Evolutionary conservation across 2,888 invertebrate genomes (phyloP).

Genomic region (Lamellibrachia satsuma): DNA sequence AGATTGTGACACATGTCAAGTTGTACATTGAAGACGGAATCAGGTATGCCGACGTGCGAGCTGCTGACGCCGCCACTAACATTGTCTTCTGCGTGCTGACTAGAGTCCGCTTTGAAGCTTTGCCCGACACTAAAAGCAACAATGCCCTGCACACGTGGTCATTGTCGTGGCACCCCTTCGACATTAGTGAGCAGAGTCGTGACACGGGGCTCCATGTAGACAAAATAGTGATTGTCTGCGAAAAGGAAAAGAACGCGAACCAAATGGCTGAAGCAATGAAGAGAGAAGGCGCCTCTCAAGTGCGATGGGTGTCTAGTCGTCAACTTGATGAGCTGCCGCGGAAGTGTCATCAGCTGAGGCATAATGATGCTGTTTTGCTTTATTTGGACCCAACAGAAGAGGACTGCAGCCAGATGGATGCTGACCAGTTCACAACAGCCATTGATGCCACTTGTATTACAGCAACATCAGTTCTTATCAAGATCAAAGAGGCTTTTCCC

Average conservation of each 20-base stretch:
- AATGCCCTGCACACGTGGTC: neutral
- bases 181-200: neutral
- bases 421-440: neutral
- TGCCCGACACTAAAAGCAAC: neutral
- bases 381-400: neutral
- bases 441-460: neutral
- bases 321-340: neutral
- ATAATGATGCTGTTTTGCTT: neutral
- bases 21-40: neutral
- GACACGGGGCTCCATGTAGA: neutral
- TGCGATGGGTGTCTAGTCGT: neutral
- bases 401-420: constrained; percentile 1
- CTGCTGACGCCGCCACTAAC: neutral
- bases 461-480: neutral
- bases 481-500: neutral
- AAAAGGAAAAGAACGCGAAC: neutral
- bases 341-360: neutral
- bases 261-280: neutral
- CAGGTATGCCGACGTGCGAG: neutral
- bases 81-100: neutral
- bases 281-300: neutral
- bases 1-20: neutral
- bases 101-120: neutral
- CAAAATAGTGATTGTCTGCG: neutral
- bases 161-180: neutral